Base-by-base conservation (phyloP, 2,797 vertebrate species). In the Oreochromis grahami region DNA sequence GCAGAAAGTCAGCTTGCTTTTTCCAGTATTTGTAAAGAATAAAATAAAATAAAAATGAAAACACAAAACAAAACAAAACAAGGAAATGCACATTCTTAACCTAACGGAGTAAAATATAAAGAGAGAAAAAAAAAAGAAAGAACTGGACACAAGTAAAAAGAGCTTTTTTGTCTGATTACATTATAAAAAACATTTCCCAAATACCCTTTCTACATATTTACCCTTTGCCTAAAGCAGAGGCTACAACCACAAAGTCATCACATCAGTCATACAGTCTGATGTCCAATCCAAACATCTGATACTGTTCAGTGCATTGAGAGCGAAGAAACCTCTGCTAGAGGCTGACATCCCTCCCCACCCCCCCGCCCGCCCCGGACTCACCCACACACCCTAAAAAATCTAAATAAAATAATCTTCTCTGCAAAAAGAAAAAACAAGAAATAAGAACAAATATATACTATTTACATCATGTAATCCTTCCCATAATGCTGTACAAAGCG, bases 391-490 rank as follows among this genome's bases (percentile, higher is more conserved):
- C 89, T 88, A 90, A 90, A 93, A 91, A 90, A 91, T 82, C 85
- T 86, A 93, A 94, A 94, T 93, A 94, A 94, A 94, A 93, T 95
- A 94, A 88, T 94, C 86, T 94, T 86, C 90, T 95, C 93, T 95
- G 93, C 91, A 96, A 96, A 95, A 94, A 38, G 34, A 89, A 93
- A 93, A 95, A 94, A 93, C 83, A 91, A 91, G 88, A 90, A 89
- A 93, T 87, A 88, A 86, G 80, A 93, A 94, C 92, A 95, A 93
- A 96, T 93, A 96, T 95, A 95, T 95, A 94, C 76, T 93, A 96
- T 96, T 93, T 95, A 95, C 95, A 95, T 87, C 80, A 85, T 80
- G 83, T 84, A 79, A 84, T 85, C 86, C 89, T 92, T 93, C 85
- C 94, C 84, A 91, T 81, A 84, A 91, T 84, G 89, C 89, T 95